A percentile compares a stretch with the other conserved stretches of the same genome.
phyloP scores from a whole-genome alignment of 2,113 vertebrate genomes.

The Pelmatolapia mariae region DNA sequence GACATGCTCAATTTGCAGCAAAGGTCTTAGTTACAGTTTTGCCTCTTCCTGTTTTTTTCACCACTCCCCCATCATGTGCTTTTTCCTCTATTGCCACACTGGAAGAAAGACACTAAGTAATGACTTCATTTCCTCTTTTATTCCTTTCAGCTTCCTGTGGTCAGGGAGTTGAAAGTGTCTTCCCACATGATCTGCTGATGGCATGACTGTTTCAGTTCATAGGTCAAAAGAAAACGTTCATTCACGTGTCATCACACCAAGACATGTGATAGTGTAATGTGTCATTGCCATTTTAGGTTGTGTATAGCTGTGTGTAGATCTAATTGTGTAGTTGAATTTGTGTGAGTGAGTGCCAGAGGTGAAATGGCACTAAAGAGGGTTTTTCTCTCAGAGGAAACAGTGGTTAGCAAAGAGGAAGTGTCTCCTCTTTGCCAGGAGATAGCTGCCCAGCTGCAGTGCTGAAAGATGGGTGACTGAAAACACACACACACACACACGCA shows the following conservation, averaged over 20 bases:
- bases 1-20: neutral
- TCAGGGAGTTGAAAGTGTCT: neutral
- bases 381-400: constrained; percentile 33
- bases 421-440: constrained; percentile 26
- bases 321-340: neutral
- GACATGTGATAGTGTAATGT: neutral
- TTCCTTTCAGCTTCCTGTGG: neutral
- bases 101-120: neutral
- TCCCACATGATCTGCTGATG: neutral
- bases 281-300: neutral
- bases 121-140: constrained; percentile 5
- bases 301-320: neutral
- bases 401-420: constrained; percentile 50
- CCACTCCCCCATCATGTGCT: neutral
- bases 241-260: neutral
- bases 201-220: neutral
- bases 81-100: neutral
- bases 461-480: constrained; percentile 11
- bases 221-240: neutral
- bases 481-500: neutral
- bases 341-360: neutral
- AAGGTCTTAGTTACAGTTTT: constrained; percentile 1
- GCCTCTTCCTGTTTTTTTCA: neutral
- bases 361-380: neutral
- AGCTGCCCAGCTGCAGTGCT: constrained; percentile 45